These are phyloP conservation scores for Babyrousa celebensis DNA, from an alignment of 2,797 vertebrate genomes.

Conservation along the genomic window DNA sequence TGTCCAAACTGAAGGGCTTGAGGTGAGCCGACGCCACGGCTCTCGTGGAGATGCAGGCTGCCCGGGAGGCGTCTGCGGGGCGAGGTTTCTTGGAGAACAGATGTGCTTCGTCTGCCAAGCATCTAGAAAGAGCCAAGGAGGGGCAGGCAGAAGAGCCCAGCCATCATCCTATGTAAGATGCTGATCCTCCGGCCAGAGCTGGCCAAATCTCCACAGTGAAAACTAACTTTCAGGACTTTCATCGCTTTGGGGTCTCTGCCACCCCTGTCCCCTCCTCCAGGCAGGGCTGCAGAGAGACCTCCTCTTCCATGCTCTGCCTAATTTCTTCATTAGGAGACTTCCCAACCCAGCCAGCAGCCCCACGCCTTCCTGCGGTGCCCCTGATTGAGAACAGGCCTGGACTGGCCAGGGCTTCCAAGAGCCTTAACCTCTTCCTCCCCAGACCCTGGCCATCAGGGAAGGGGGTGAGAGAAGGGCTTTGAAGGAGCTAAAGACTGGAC, in stretches of 20 bases:
- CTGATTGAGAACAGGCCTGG: slow-evolving; percentile 82
- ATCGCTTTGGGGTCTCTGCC: not conserved
- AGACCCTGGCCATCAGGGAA: not conserved
- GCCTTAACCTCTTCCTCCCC: slow-evolving; percentile 84
- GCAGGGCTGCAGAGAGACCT: not conserved
- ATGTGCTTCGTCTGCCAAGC: slow-evolving; percentile 71
- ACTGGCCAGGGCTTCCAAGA: slow-evolving; percentile 34
- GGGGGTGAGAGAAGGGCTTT: not conserved
- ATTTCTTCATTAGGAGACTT: slow-evolving; percentile 47
- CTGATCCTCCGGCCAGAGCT: slow-evolving; percentile 30
- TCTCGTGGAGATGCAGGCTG: not conserved
- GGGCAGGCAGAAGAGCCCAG: not conserved
- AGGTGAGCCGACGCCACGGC: not conserved
- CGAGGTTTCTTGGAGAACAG: slow-evolving; percentile 75
- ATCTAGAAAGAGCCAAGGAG: slow-evolving; percentile 65
- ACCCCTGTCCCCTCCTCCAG: not conserved
- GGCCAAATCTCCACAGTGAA: not conserved
- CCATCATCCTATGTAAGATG: not conserved
- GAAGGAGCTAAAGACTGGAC: not conserved
- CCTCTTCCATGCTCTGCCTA: slow-evolving; percentile 66
- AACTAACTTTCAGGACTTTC: slow-evolving; percentile 33
- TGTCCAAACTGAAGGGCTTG: not conserved
- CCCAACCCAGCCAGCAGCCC: slow-evolving; percentile 48
- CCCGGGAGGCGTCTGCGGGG: slow-evolving; percentile 63
- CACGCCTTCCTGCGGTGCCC: slow-evolving; percentile 68